Evolutionary conservation across 2,113 vertebrate species (phyloP).

Genomic region (Lycocorax pyrrhopterus): DNA sequence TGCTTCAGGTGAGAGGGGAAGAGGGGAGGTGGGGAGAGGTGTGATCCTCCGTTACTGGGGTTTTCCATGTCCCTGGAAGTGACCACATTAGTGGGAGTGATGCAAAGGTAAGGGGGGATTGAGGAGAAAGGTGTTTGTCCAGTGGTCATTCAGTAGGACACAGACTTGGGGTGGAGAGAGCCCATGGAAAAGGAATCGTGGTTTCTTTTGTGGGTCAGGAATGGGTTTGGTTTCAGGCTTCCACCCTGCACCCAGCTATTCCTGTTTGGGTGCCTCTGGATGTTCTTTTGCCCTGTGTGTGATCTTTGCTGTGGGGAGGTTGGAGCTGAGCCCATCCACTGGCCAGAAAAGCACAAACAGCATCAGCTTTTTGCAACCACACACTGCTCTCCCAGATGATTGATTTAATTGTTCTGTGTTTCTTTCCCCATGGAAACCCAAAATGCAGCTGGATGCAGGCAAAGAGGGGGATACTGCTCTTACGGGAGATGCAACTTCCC

Average conservation of each 20-base stretch:
- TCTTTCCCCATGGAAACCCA: background rate
- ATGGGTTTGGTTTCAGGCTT: background rate
- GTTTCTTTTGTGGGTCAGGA: background rate
- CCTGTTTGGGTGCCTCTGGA: background rate
- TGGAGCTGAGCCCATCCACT: background rate
- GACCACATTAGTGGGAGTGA: background rate
- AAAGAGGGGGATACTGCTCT: fast-evolving
- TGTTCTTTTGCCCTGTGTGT: background rate
- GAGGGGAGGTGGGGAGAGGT: background rate
- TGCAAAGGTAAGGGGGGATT: background rate
- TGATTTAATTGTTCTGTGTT: background rate
- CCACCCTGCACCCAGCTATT: background rate
- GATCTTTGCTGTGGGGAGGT: background rate
- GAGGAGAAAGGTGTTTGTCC: background rate
- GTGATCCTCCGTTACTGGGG: background rate
- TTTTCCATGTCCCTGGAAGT: background rate
- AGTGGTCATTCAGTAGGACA: background rate
- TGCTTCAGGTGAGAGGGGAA: background rate
- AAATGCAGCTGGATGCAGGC: background rate
- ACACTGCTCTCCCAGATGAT: no score
- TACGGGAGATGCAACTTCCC: fast-evolving
- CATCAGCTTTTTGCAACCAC: background rate
- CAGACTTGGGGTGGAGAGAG: background rate
- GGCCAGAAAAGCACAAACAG: background rate
- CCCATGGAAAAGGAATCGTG: background rate